These are phyloP conservation scores for Nomia melanderi DNA, from an alignment of 1,140 invertebrate species.

Conservation along the genomic window DNA sequence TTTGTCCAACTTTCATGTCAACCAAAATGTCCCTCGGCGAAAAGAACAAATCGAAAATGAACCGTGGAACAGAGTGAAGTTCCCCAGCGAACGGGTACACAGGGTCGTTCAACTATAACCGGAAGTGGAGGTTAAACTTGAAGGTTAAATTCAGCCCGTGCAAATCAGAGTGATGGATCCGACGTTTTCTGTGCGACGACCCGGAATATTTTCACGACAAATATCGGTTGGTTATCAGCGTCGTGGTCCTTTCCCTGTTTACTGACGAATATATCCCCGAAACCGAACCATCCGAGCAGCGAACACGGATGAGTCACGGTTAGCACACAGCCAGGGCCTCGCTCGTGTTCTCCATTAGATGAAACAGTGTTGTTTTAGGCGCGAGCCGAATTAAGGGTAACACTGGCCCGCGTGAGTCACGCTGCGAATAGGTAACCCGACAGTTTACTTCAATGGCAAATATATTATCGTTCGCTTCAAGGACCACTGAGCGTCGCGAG, in stretches of 20 bases:
- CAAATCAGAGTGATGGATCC: conserved; percentile 18
- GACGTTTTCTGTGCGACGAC: neutral
- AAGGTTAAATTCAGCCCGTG: too few species aligned
- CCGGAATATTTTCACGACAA: conserved; percentile 54
- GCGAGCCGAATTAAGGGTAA: conserved; percentile 54
- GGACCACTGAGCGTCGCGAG: neutral
- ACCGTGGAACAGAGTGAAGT: too few species aligned
- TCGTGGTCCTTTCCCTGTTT: conserved; percentile 43
- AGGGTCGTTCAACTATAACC: too few species aligned
- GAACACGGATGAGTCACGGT: conserved; percentile 64
- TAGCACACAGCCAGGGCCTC: conserved; percentile 57
- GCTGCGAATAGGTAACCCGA: conserved; percentile 35
- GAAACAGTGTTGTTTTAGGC: conserved; percentile 61
- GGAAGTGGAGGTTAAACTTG: too few species aligned
- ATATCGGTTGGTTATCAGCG: conserved; percentile 43
- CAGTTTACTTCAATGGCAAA: conserved; percentile 56
- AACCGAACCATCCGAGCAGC: conserved; percentile 45
- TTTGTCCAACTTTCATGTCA: too few species aligned
- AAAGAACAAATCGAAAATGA: too few species aligned
- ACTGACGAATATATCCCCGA: conserved; percentile 44
- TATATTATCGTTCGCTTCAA: conserved; percentile 38
- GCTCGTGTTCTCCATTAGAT: conserved; percentile 64
- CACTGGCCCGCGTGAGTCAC: conserved; percentile 52
- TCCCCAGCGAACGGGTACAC: too few species aligned
- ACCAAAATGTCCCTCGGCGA: too few species aligned